Conservation (phyloP, 2,888 invertebrate genomes). For the Acleris sparsana region DNA sequence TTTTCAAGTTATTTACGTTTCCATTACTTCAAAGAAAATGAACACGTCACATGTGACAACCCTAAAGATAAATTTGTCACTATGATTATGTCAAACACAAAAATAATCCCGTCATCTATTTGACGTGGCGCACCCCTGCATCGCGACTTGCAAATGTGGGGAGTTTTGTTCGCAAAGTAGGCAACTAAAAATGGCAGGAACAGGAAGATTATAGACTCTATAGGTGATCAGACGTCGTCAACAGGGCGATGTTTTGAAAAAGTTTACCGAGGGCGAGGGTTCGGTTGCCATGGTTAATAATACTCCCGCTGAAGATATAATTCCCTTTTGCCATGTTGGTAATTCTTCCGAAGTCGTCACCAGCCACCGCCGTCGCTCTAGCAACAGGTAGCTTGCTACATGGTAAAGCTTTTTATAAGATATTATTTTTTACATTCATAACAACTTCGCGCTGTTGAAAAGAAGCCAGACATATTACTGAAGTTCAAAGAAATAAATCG, state of each 20-base stretch:
- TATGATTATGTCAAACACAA: conserved; percentile 84
- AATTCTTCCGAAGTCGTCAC: conserved; percentile 51
- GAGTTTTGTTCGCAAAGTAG: conserved; percentile 56
- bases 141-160: conserved; percentile 76
- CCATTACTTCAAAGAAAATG: conserved; percentile 55
- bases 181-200: conserved; percentile 57
- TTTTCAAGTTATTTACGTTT: conserved; percentile 22
- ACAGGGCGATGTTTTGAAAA: conserved; percentile 73
- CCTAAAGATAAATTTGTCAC: conserved; percentile 81
- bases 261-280: conserved; percentile 64
- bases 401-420: conserved; percentile 59
- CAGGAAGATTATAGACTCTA: conserved; percentile 75
- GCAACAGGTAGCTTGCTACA: conserved; percentile 68
- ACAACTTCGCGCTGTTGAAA: conserved; percentile 49
- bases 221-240: conserved; percentile 77
- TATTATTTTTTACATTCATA: conserved; percentile 52
- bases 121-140: conserved; percentile 77
- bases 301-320: conserved; percentile 58
- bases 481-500: conserved; percentile 52
- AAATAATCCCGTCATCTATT: conserved; percentile 83
- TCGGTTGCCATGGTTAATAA: conserved; percentile 80
- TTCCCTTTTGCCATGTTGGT: conserved; percentile 52
- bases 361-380: conserved; percentile 60
- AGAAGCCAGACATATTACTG: conserved; percentile 53
- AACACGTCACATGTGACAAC: conserved; percentile 69